Evolutionary conservation across 2,888 invertebrate species (phyloP).

Genomic region (Meteorus cinctellus): DNA sequence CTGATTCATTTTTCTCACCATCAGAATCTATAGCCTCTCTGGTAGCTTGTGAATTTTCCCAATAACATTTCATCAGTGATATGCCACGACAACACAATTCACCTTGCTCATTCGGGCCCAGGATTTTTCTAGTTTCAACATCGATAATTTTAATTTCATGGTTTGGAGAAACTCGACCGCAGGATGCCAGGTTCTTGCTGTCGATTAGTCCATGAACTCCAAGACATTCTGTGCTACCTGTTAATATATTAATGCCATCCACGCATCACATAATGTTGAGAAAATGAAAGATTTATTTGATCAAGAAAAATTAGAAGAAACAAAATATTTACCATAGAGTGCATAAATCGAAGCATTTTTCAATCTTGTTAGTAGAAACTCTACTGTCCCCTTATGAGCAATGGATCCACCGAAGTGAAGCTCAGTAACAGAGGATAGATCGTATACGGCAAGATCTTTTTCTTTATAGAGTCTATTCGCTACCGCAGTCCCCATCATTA

Average conservation of each 20-base stretch:
- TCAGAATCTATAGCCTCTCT: conserved; percentile 51
- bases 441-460: conserved; percentile 44
- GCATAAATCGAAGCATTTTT: conserved; percentile 10
- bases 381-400: conserved; percentile 39
- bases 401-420: conserved; percentile 50
- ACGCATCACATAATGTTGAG: not conserved
- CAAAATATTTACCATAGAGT: conserved; percentile 18
- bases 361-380: conserved; percentile 3
- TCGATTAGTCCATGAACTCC: not conserved
- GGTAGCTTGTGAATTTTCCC: conserved; percentile 45
- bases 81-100: conserved; percentile 45
- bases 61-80: conserved; percentile 49
- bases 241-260: not conserved
- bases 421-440: conserved; percentile 49
- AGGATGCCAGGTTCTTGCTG: conserved; percentile 51
- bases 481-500: conserved; percentile 49
- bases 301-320: not conserved
- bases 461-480: conserved; percentile 50
- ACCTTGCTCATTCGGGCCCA: conserved; percentile 58
- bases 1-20: conserved; percentile 33
- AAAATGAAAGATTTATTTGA: not conserved
- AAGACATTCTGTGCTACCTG: conserved; percentile 60
- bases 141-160: conserved; percentile 57
- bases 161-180: conserved; percentile 50
- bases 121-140: conserved; percentile 29